Base-by-base conservation (phyloP, 1,140 invertebrate genomes). In the Zaprionus taronus region DNA sequence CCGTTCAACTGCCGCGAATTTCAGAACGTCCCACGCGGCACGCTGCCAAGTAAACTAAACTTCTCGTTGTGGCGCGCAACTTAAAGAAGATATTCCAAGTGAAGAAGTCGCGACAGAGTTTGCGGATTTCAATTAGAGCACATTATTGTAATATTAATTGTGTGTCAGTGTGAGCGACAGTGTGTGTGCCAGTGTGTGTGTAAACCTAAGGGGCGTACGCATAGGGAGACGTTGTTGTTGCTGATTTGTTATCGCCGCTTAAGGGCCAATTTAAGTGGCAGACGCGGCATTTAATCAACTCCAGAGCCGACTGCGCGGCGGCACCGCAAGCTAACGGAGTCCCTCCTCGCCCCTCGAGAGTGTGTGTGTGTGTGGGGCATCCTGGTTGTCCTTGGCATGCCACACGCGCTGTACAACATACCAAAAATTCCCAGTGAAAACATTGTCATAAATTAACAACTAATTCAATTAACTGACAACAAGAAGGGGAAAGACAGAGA, bases 381-480 rank as follows among this genome's bases (percentile, higher is more conserved):
- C n/a, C 41, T 9, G 7, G n/a, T 20, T 47, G 67, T 75, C 60
- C 61, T 34, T 55, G 28, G 63, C 63, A 60, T 66, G 70, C 28
- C 34, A 9, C 14, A 38, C 36, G 36, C 36, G 36, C 36, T 38
- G 53, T 17, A 57, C 69, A 78, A 77, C 81, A 81, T 79, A 68
- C 47, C 68, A 26, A 77, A 77, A 90, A 90, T 90, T 90, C 86
- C 82, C 85, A 80, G 86, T 82, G 81, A 85, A 85, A 89, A 89
- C 86, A 89, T 90, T 63, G 72, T 77, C 79, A 91, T 90, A 90
- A 91, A 90, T 90, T 90, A 86, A 80, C 85, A 90, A 91, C 86
- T 85, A 90, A 90, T 90, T 90, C 85, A 90, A 90, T 90, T 90
- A 90, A 91, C 80, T 81, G 77, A 5, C 5, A 41, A 6, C 38